Evolutionary conservation across 2,888 invertebrate species (phyloP), one percentile per base, ranked within the genome.

Genomic region (Ptychoptera contaminata): DNA sequence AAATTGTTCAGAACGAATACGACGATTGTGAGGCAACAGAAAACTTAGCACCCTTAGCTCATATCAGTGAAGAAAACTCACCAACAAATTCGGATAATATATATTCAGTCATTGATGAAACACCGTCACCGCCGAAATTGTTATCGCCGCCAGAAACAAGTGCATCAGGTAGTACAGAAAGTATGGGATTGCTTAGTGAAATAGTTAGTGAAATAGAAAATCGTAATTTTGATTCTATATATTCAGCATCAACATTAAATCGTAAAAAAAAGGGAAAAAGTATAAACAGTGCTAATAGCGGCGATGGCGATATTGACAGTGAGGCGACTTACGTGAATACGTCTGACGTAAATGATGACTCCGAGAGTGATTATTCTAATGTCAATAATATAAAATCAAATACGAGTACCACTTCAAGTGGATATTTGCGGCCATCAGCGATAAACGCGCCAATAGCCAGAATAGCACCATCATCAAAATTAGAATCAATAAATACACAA

Each of bases 151-250:
- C 67, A 57, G 64, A 65, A 1, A 55, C 68, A 11, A 60, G 63
- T 2, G 65, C 59, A 46, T 70, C 74, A 0, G 72, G 72, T 1
- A 76, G 76, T 48, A 68, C 70, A 10, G 82, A 82, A 47, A 80
- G 78, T 49, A 75, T 84, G 70, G 87, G 87, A 0, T 63, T 90
- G 15, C 63, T 90, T 0, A 82, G 85, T 8, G 90, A 90, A 65
- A 90, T 90, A 47, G 88, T 90, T 0, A 78, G 78, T 37, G 90
- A 90, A 63, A 88, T 90, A 55, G 85, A 88, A 54, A 82, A 81
- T 54, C 70, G 86, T 31, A 88, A 88, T 59, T 79, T 83, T 34
- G 87, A 88, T 54, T 87, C 87, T 0, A 86, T 90, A 52, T 90
- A 90, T 59, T 85, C 86, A 0, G 80, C 82, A 0, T 79, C 82